These are phyloP conservation scores for Cossypha polioptera DNA, from an alignment of 2,797 vertebrate genomes.

Conservation along the genomic window DNA sequence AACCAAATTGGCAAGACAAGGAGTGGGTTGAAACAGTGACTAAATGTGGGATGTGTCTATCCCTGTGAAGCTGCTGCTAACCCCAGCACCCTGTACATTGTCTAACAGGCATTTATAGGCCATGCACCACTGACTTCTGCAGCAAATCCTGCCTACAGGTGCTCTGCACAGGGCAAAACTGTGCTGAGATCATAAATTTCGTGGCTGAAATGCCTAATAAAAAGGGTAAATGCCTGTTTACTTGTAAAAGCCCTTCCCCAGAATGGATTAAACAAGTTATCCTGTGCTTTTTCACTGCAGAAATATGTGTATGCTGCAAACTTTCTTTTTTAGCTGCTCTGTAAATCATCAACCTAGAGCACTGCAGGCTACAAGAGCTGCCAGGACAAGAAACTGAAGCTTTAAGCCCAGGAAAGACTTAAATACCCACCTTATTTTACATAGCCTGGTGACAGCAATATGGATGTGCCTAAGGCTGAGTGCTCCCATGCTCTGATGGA, in stretches of 20 bases:
- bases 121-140: background rate
- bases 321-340: background rate
- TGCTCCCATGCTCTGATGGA: background rate
- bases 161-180: background rate
- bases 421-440: background rate
- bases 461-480: background rate
- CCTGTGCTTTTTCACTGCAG: background rate
- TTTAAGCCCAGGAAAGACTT: background rate
- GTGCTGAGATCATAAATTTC: background rate
- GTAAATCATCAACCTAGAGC: conserved; percentile 14
- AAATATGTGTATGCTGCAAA: background rate
- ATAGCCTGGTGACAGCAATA: background rate
- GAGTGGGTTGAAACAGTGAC: background rate
- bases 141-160: background rate
- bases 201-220: background rate
- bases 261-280: background rate
- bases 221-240: background rate
- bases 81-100: background rate
- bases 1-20: background rate
- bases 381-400: background rate
- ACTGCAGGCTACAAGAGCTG: background rate
- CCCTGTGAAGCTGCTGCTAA: background rate
- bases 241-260: background rate
- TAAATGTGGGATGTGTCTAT: background rate
- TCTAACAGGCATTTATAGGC: background rate